Percentiles rank a stretch among this genome's conserved stretches.
Evolutionary conservation across 2,113 vertebrate species (phyloP).

Genomic region (Loxodonta africana): DNA sequence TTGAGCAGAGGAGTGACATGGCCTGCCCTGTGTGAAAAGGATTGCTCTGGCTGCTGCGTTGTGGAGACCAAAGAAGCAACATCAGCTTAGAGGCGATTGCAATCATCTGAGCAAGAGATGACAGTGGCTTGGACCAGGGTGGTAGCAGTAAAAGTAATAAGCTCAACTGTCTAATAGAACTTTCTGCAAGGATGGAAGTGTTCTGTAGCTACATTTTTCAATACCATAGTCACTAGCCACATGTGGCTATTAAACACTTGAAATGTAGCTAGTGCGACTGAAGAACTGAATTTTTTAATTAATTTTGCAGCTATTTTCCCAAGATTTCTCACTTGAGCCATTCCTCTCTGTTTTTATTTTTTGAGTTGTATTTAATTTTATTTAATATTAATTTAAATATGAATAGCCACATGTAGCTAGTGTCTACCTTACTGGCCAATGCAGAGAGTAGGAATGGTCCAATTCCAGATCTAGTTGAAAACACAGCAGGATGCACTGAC

Average conservation of each 20-base stretch:
- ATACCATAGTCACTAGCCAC: not conserved
- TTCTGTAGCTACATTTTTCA: not conserved
- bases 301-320: not conserved
- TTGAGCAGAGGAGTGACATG: not conserved
- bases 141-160: accelerated
- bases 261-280: not conserved
- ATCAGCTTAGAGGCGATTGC: not conserved
- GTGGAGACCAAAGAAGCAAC: not conserved
- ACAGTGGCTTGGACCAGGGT: not conserved
- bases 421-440: not conserved
- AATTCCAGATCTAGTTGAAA: slow-evolving; percentile 15
- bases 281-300: not conserved
- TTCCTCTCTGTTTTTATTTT: not conserved
- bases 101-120: not conserved
- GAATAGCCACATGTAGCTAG: not conserved
- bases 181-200: not conserved
- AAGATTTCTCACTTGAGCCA: not conserved
- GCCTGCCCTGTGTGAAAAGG: not conserved
- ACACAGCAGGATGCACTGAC: not conserved
- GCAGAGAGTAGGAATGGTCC: not conserved
- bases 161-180: not conserved
- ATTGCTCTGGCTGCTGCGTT: not conserved
- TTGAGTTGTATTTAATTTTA: not conserved
- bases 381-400: not conserved
- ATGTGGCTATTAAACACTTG: accelerated